Base-by-base conservation (phyloP, 2,113 vertebrate species). In the Serinus canaria region DNA sequence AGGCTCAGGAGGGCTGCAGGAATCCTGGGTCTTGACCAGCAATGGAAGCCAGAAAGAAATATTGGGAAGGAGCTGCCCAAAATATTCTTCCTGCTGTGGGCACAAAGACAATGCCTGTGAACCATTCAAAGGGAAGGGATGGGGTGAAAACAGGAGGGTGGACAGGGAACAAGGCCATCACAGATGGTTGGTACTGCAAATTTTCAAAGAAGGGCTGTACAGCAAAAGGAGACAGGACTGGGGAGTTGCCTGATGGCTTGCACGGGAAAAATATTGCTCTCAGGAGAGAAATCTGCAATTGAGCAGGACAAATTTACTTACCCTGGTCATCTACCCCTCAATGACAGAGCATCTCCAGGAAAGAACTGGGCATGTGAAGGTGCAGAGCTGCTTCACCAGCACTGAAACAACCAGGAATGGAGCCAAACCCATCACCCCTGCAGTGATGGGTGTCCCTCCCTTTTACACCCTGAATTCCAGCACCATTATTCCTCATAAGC, bases 351-450 rank as follows among this genome's bases (percentile, higher is more conserved):
- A 58, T 14, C 17, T 55, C 35, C 43, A 74, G 37, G 21, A 69
- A 69, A 93, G 33, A 35, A 58, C 17, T 7, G 21, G 9, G 35
- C 59, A 35, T 0, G 0, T 3, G 3, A 83, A 49, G 28, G 60
- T 25, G 31, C 17, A 35, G 30, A 18, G 35, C 6, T 74, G 44
- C 20, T 74, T 47, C 24, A 20, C 0, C 3, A 82, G 27, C 52
- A 43, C 52, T 31, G 52, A 6, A 67, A 56, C 31, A 62, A 16
- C 47, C 9, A 60, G 37, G 20, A 15, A 70, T 2, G 9, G 52
- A 83, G 17, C 10, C 64, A 92, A 77, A 69, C 10, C 35, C 33
- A 14, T 2, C 11, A 43, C 5, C 10, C 30, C 56, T 87, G 39
- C 82, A 77, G 37, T 5, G 67, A 30, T 3, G 22, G 17, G 2